Evolutionary conservation across 2,113 vertebrate genomes (phyloP).

Genomic region (Uropsilus gracilis): DNA sequence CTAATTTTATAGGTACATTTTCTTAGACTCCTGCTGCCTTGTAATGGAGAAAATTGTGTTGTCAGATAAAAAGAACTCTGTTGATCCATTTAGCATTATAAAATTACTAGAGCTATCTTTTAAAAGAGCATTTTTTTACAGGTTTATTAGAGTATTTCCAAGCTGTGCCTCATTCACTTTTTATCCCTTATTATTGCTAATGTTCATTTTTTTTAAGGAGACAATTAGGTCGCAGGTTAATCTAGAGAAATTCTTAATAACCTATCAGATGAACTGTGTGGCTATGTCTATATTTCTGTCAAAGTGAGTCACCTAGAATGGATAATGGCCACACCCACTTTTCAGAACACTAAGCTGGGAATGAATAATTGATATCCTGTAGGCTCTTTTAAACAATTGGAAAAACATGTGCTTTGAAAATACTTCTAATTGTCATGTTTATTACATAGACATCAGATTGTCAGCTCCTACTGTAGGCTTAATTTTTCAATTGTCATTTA

Average conservation of each 20-base stretch:
- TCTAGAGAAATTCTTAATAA: not conserved
- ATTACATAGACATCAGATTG: not conserved
- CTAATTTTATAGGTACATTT: slow-evolving; percentile 56
- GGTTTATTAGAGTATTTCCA: slow-evolving; percentile 40
- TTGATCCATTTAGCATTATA: slow-evolving; percentile 45
- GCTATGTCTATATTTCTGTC: not conserved
- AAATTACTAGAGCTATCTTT: slow-evolving; percentile 45
- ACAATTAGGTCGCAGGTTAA: slow-evolving; percentile 15
- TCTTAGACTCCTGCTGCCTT: slow-evolving; percentile 49
- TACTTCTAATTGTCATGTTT: not conserved
- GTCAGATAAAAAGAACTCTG: slow-evolving; percentile 41
- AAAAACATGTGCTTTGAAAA: not conserved
- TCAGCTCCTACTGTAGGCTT: not conserved
- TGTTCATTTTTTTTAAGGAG: slow-evolving; percentile 21
- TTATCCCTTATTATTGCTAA: slow-evolving; percentile 14
- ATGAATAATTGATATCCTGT: not conserved
- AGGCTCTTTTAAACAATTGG: not conserved
- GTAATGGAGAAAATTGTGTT: slow-evolving; percentile 44
- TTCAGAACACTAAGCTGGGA: not conserved
- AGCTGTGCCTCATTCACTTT: slow-evolving; percentile 52
- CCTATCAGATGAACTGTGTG: not conserved
- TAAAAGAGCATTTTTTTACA: not conserved
- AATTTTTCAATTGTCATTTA: not conserved
- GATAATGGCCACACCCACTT: not conserved
- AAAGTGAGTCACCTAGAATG: not conserved